Conservation (phyloP, 2,888 invertebrate species). For the Cephus rjabovi region DNA sequence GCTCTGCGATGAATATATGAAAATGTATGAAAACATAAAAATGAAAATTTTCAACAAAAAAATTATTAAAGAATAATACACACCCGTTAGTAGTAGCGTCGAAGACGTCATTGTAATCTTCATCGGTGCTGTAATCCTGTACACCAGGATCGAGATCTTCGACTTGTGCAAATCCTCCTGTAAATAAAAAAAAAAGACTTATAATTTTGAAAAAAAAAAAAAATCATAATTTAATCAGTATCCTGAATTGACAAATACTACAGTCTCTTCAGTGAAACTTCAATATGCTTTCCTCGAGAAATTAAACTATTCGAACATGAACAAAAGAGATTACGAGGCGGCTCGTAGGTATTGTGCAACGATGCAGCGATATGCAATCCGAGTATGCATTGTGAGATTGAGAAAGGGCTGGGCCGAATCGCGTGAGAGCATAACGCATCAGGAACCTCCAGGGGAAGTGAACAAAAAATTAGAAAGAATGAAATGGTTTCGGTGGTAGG, state of each 20-base stretch:
- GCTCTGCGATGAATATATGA: neutral
- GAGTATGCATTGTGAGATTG: neutral
- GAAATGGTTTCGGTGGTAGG: neutral
- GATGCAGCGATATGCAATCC: neutral
- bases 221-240: neutral
- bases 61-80: conserved; percentile 16
- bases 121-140: conserved; percentile 53
- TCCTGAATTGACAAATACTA: neutral
- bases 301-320: neutral
- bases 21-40: neutral
- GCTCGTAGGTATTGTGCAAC: neutral
- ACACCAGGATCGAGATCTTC: conserved; percentile 52
- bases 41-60: neutral
- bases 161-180: conserved; percentile 41
- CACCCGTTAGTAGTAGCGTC: conserved; percentile 52
- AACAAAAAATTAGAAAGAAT: neutral
- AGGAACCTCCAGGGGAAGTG: neutral
- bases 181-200: neutral
- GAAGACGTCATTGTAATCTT: conserved; percentile 55
- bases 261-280: neutral
- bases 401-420: neutral
- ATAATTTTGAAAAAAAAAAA: neutral
- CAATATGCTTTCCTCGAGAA: neutral
- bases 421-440: neutral
- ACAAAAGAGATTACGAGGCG: neutral